These are phyloP conservation scores for Hiodon alosoides DNA, from an alignment of 2,113 vertebrate genomes.

Conservation along the genomic window DNA sequence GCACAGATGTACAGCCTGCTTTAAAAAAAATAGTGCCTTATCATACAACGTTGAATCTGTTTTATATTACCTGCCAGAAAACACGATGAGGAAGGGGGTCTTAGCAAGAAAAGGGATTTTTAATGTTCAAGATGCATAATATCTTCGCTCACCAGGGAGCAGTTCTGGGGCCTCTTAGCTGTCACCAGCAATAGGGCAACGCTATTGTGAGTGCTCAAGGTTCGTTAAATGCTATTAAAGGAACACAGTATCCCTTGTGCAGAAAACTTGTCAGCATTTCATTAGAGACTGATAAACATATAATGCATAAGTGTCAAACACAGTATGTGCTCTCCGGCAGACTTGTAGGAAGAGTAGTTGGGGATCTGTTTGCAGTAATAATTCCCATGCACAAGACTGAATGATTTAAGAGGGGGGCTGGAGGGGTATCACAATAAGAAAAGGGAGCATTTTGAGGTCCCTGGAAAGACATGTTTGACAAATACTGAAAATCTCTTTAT, in stretches of 20 bases:
- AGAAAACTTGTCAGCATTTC: conserved; percentile 61
- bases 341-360: conserved; percentile 42
- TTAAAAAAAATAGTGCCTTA: background rate
- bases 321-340: conserved; percentile 41
- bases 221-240: conserved; percentile 65
- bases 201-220: conserved; percentile 53
- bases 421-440: conserved; percentile 35
- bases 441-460: conserved; percentile 34
- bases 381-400: conserved; percentile 42
- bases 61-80: background rate
- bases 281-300: conserved; percentile 65
- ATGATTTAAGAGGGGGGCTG: conserved; percentile 25
- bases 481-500: background rate
- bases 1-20: background rate
- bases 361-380: conserved; percentile 40
- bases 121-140: conserved; percentile 57
- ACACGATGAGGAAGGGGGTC: conserved; percentile 18
- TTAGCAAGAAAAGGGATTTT: conserved; percentile 29
- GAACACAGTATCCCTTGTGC: conserved; percentile 52
- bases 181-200: conserved; percentile 56
- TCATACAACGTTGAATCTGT: background rate
- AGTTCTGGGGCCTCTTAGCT: conserved; percentile 49
- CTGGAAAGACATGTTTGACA: conserved; percentile 16
- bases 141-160: conserved; percentile 57
- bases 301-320: conserved; percentile 55